These are phyloP conservation scores for Scaptomyza parva DNA, from an alignment of 2,888 invertebrate genomes.

Conservation along the genomic window DNA sequence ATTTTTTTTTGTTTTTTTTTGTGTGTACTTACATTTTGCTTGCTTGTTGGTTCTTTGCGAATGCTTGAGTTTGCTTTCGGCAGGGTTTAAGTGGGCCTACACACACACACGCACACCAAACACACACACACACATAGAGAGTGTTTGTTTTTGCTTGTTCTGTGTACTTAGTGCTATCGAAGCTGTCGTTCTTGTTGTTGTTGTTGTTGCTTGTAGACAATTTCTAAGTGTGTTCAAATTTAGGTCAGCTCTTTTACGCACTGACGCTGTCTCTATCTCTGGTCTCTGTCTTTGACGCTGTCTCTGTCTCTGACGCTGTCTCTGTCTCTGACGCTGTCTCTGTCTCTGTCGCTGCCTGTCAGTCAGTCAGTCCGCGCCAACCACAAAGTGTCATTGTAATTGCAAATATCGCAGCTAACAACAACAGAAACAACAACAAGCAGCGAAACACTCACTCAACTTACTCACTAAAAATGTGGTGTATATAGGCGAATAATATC, in stretches of 20 bases:
- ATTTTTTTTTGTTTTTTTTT: conserved; percentile 30
- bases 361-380: conserved; percentile 43
- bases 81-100: conserved; percentile 81
- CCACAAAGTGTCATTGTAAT: conserved; percentile 82
- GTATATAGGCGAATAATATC: conserved; percentile 49
- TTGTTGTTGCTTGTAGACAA: conserved; percentile 75
- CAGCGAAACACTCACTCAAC: conserved; percentile 40
- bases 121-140: background rate
- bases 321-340: conserved; percentile 29
- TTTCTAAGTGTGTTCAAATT: conserved; percentile 80
- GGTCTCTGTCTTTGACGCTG: conserved; percentile 2
- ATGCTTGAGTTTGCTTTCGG: conserved; percentile 79
- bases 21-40: conserved; percentile 64
- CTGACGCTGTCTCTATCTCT: conserved; percentile 22
- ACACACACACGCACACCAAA: conserved; percentile 40
- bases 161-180: conserved; percentile 79
- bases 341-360: conserved; percentile 2
- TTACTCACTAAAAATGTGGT: conserved; percentile 14
- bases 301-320: background rate
- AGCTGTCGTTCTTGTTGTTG: conserved; percentile 54
- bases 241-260: conserved; percentile 70
- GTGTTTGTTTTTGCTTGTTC: conserved; percentile 53
- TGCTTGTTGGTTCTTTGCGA: conserved; percentile 74
- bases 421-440: conserved; percentile 13
- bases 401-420: conserved; percentile 77